A percentile compares a stretch with the other conserved stretches of the same genome.
Evolutionary conservation across 2,113 vertebrate species (phyloP).

Genomic region (Lampris megalopsis): DNA sequence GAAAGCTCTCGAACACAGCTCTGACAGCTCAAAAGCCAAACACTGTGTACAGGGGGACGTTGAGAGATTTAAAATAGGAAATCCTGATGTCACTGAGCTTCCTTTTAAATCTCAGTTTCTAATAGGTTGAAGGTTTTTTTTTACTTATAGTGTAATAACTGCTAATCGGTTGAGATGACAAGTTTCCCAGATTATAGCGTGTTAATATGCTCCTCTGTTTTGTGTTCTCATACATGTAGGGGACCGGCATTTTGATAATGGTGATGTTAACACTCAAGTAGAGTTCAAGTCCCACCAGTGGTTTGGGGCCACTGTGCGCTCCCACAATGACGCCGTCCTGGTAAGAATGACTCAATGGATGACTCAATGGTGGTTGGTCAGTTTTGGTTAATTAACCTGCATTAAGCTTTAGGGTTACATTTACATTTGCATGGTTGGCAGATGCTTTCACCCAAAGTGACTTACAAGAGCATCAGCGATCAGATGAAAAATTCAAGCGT

Average conservation of each 20-base stretch:
- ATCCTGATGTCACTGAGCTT: slow-evolving; percentile 25
- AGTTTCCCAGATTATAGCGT: background rate
- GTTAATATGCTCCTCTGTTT: background rate
- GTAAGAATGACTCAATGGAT: slow-evolving; percentile 49
- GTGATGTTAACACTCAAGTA: slow-evolving; percentile 72
- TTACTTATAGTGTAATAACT: too few species aligned
- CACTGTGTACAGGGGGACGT: slow-evolving; percentile 20
- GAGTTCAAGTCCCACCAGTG: slow-evolving; percentile 79
- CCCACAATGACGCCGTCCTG: slow-evolving; percentile 71
- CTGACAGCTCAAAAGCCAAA: slow-evolving; percentile 28
- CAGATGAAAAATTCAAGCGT: too few species aligned
- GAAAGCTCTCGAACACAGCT: slow-evolving; percentile 31
- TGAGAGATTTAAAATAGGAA: slow-evolving; percentile 28
- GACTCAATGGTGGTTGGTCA: background rate
- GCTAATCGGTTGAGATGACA: too few species aligned
- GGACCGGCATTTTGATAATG: slow-evolving; percentile 72
- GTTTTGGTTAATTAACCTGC: background rate
- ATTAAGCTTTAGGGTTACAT: background rate
- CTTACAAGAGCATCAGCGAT: too few species aligned
- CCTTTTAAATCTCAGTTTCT: background rate
- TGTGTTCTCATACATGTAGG: slow-evolving; percentile 51
- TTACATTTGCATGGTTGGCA: too few species aligned
- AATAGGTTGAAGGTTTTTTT: background rate
- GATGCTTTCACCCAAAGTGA: too few species aligned
- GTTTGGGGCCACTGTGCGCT: slow-evolving; percentile 75